Percentiles rank a stretch among this genome's conserved stretches.
Conservation (phyloP, 2,797 vertebrate species). For the Sciurus vulgaris region DNA sequence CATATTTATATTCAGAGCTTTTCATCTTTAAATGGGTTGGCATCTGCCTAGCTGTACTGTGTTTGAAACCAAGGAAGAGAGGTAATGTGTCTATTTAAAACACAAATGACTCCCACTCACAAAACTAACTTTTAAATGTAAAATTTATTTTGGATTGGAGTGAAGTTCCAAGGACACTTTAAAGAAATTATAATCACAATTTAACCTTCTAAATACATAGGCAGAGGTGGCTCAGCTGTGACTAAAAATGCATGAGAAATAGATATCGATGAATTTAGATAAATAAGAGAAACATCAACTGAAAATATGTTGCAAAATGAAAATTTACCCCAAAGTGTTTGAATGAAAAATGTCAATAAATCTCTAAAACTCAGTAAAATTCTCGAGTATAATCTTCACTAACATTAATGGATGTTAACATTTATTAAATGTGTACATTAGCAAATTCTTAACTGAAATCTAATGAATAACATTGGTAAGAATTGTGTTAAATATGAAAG, state of each 20-base stretch:
- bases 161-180: conserved; percentile 75
- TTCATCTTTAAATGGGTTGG: neutral
- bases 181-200: conserved; percentile 66
- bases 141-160: conserved; percentile 35
- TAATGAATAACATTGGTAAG: neutral
- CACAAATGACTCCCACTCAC: neutral
- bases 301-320: conserved; percentile 56
- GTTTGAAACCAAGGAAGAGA: conserved; percentile 56
- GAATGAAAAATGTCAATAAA: conserved; percentile 31
- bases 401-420: neutral
- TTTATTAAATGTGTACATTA: neutral
- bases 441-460: neutral
- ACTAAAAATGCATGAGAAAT: conserved; percentile 79
- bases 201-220: conserved; percentile 63
- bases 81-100: neutral
- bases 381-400: neutral
- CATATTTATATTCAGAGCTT: neutral
- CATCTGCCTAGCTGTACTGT: neutral
- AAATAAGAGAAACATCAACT: conserved; percentile 68
- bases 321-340: conserved; percentile 31
- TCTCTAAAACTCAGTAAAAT: neutral
- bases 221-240: conserved; percentile 43
- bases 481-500: conserved; percentile 31
- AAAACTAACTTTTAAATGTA: conserved; percentile 48
- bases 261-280: conserved; percentile 64